A percentile compares a stretch with the other conserved stretches of the same genome.
These are phyloP conservation scores for Athene noctua DNA, from an alignment of 2,113 vertebrate species.

Conservation along the genomic window DNA sequence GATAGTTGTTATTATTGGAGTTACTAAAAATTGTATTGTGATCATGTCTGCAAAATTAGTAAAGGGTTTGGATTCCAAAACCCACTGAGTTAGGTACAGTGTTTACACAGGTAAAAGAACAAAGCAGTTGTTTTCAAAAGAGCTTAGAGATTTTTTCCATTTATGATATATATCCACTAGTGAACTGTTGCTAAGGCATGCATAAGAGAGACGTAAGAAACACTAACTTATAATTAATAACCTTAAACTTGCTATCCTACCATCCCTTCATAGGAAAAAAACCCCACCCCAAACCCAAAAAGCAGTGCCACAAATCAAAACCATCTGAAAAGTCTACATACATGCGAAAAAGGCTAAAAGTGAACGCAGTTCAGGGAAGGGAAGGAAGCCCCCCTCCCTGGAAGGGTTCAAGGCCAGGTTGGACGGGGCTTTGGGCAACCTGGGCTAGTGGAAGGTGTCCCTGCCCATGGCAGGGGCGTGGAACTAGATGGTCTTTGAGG, in stretches of 20 bases:
- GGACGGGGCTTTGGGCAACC: fast-evolving
- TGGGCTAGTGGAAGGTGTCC: neutral
- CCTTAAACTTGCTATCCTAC: neutral
- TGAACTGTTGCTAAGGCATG: neutral
- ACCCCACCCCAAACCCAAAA: too few relatives aligned
- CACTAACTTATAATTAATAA: neutral
- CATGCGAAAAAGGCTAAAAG: neutral
- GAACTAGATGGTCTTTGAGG: neutral
- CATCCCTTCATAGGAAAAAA: neutral
- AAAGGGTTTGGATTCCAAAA: neutral
- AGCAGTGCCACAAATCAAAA: neutral
- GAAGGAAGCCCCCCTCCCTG: neutral
- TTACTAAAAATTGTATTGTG: neutral
- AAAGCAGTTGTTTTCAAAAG: neutral
- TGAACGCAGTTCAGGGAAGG: neutral
- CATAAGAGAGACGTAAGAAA: neutral
- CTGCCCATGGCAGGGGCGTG: neutral
- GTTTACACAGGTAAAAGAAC: neutral
- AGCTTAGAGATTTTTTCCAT: neutral
- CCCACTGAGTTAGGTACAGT: neutral
- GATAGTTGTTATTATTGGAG: neutral
- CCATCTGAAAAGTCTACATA: neutral
- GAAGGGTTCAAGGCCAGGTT: neutral
- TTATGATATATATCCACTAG: neutral
- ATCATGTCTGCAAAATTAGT: neutral